Percentiles rank a stretch among this genome's conserved stretches.
Evolutionary conservation across 2,888 invertebrate species (phyloP).

Genomic region (Drosophila meridionalis): DNA sequence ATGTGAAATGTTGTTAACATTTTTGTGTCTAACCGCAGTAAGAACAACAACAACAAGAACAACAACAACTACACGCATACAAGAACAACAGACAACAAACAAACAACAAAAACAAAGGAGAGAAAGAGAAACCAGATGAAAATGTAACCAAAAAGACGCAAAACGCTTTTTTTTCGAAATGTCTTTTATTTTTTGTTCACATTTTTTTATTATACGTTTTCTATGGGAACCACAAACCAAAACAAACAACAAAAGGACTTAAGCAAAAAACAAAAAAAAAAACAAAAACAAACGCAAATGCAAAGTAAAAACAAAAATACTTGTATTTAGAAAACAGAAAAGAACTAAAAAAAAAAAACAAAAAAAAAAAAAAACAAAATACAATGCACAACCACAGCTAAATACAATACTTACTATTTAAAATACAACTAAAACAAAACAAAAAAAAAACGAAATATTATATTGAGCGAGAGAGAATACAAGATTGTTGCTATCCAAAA

Average conservation of each 20-base stretch:
- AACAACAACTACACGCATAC: slow-evolving; percentile 43
- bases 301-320: slow-evolving; percentile 45
- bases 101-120: slow-evolving; percentile 29
- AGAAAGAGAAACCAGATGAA: slow-evolving; percentile 47
- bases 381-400: slow-evolving; percentile 72
- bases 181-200: slow-evolving; percentile 50
- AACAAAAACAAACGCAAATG: slow-evolving; percentile 46
- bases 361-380: slow-evolving; percentile 21
- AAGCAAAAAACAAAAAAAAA: slow-evolving; percentile 60
- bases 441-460: slow-evolving; percentile 70
- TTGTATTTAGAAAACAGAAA: slow-evolving; percentile 47
- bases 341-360: slow-evolving; percentile 18
- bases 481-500: slow-evolving; percentile 84
- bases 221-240: slow-evolving; percentile 61
- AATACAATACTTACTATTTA: slow-evolving; percentile 72
- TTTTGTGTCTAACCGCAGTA: slow-evolving; percentile 52
- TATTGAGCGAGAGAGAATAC: slow-evolving; percentile 84
- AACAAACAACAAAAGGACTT: slow-evolving; percentile 62
- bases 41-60: slow-evolving; percentile 38
- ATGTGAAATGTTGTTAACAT: slow-evolving; percentile 74
- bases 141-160: slow-evolving; percentile 43
- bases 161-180: slow-evolving; percentile 66
- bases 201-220: slow-evolving; percentile 54
- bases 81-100: slow-evolving; percentile 43
- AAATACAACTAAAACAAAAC: slow-evolving; percentile 64